Percentiles rank a stretch among this genome's conserved stretches.
phyloP scores from a whole-genome alignment of 1,140 invertebrate genomes.

The Augochlora pura region DNA sequence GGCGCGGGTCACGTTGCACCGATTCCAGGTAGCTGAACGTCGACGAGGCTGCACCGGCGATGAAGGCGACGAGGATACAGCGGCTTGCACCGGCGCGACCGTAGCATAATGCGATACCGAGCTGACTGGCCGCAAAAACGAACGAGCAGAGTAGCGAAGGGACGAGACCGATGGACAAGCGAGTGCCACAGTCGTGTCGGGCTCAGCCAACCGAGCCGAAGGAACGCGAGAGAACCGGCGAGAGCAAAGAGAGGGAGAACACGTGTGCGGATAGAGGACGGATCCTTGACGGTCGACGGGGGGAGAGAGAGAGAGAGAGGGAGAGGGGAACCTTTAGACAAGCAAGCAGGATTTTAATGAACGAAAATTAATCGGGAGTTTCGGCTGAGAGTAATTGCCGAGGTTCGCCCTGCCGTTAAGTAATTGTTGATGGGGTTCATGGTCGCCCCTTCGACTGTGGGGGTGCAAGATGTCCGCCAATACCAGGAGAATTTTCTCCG shows the following conservation, averaged over 20 bases:
- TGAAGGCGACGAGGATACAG: constrained; percentile 20
- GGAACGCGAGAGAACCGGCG: constrained; percentile 40
- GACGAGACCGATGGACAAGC: constrained; percentile 48
- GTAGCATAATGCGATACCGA: constrained; percentile 67
- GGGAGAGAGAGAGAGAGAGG: neutral
- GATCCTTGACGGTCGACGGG: neutral
- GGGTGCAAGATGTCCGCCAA: too few species aligned
- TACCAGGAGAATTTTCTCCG: too few species aligned
- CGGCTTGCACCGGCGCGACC: constrained; percentile 42
- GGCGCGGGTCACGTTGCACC: constrained; percentile 29
- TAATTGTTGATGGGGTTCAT: neutral
- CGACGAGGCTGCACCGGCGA: neutral
- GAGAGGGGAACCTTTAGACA: neutral
- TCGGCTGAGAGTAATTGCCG: neutral
- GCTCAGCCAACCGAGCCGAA: constrained; percentile 22
- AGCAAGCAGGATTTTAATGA: neutral
- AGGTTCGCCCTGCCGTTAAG: neutral
- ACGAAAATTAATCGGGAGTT: neutral
- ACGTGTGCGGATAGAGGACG: constrained; percentile 4
- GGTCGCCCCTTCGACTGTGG: too few species aligned
- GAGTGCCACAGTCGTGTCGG: constrained; percentile 23
- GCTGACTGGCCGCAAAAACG: constrained; percentile 57
- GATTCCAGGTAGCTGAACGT: constrained; percentile 21
- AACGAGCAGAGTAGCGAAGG: constrained; percentile 33
- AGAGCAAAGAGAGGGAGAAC: constrained; percentile 15